These are phyloP conservation scores for Mormyrops attenuatus DNA, from an alignment of 2,797 vertebrate genomes.

Conservation along the genomic window DNA sequence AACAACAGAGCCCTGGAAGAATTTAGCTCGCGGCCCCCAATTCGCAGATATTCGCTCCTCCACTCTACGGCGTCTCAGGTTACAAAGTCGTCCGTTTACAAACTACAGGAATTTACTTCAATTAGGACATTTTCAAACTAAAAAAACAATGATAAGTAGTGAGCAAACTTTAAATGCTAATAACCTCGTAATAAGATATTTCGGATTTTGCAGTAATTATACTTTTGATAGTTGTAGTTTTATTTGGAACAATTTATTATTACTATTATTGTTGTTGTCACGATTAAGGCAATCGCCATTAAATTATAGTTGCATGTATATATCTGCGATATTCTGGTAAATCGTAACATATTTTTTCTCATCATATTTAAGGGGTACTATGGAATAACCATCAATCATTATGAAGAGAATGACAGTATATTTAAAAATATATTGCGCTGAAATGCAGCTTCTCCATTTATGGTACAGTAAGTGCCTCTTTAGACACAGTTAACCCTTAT, in stretches of 20 bases:
- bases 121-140: neutral
- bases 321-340: neutral
- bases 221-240: neutral
- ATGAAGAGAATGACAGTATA: neutral
- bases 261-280: neutral
- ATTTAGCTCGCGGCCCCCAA: neutral
- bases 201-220: neutral
- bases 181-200: neutral
- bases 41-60: neutral
- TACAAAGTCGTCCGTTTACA: neutral
- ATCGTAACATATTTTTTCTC: neutral
- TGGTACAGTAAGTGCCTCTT: neutral
- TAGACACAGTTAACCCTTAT: neutral
- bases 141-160: neutral
- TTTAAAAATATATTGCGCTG: neutral
- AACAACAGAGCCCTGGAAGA: neutral
- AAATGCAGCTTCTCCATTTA: neutral
- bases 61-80: neutral
- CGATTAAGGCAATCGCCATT: neutral
- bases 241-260: neutral
- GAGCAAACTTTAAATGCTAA: neutral
- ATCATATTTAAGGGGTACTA: neutral
- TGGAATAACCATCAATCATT: neutral
- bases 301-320: neutral
- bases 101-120: neutral